phyloP scores from a whole-genome alignment of 2,888 invertebrate genomes.

The Hydraecia micacea region DNA sequence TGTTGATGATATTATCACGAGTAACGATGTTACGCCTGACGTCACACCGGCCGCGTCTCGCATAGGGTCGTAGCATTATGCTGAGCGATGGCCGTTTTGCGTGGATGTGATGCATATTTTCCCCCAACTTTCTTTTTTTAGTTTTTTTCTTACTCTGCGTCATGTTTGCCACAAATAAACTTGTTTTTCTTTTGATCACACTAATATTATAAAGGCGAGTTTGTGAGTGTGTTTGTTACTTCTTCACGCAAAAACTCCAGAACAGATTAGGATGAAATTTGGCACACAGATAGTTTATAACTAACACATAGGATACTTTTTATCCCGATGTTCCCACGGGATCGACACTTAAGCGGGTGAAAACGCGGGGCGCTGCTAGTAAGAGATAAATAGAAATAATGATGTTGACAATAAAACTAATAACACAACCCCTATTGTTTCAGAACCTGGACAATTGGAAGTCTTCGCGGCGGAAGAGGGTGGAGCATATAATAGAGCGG shows the following conservation, averaged over 20 bases:
- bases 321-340: too few species aligned
- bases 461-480: slow-evolving; percentile 97
- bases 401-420: not conserved
- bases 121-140: not conserved
- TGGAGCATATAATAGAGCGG: slow-evolving; percentile 97
- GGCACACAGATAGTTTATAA: too few species aligned
- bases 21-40: not conserved
- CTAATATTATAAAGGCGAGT: too few species aligned
- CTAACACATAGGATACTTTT: too few species aligned
- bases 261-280: too few species aligned
- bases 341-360: too few species aligned
- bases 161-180: not conserved
- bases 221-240: too few species aligned
- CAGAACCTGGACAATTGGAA: slow-evolving; percentile 98
- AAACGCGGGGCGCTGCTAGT: too few species aligned
- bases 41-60: too few species aligned
- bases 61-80: not conserved
- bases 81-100: not conserved
- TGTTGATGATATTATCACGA: not conserved
- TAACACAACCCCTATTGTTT: slow-evolving; percentile 51
- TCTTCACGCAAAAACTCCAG: too few species aligned
- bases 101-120: not conserved
- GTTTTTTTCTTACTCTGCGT: too few species aligned
- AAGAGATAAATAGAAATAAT: not conserved
- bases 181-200: too few species aligned